Evolutionary conservation across 2,797 vertebrate genomes (phyloP).

Genomic region (Micrastur ruficollis): DNA sequence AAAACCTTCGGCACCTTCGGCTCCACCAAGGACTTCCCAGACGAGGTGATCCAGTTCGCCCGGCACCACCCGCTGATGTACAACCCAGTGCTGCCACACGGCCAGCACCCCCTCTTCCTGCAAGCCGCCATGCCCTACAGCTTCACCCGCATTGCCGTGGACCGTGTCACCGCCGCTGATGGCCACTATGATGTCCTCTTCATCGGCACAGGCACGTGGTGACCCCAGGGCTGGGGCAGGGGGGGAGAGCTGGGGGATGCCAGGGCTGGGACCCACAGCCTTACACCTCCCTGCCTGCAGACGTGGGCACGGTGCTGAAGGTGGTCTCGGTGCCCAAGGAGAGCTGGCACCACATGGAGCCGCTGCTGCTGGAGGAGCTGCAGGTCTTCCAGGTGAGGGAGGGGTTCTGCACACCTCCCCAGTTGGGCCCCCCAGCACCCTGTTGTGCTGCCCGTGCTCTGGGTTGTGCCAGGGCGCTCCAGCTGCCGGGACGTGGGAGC

Average conservation of each 20-base stretch:
- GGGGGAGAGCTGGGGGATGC: neutral
- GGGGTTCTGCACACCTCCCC: rapidly evolving
- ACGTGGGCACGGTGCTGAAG: constrained; percentile 90
- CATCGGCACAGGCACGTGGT: constrained; percentile 87
- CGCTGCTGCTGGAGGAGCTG: constrained; percentile 91
- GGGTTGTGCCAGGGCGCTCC: neutral
- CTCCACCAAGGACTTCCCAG: constrained; percentile 97
- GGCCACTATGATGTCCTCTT: constrained; percentile 94
- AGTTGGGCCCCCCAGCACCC: rapidly evolving
- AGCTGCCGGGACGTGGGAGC: neutral
- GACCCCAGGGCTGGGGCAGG: neutral
- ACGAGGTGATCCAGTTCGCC: constrained; percentile 96
- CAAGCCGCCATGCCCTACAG: constrained; percentile 86
- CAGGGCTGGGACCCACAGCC: neutral
- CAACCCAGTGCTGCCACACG: constrained; percentile 87
- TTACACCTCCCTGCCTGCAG: constrained; percentile 67
- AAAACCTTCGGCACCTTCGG: constrained; percentile 96
- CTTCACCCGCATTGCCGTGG: constrained; percentile 89
- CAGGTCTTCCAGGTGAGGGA: constrained; percentile 90
- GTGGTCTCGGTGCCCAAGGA: constrained; percentile 93
- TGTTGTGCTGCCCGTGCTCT: rapidly evolving
- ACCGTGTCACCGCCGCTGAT: constrained; percentile 85
- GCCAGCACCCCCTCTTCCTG: constrained; percentile 86
- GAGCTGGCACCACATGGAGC: constrained; percentile 86
- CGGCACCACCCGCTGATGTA: constrained; percentile 97